Conservation (phyloP, 1,140 invertebrate species). For the Drosophila pectinifera region DNA sequence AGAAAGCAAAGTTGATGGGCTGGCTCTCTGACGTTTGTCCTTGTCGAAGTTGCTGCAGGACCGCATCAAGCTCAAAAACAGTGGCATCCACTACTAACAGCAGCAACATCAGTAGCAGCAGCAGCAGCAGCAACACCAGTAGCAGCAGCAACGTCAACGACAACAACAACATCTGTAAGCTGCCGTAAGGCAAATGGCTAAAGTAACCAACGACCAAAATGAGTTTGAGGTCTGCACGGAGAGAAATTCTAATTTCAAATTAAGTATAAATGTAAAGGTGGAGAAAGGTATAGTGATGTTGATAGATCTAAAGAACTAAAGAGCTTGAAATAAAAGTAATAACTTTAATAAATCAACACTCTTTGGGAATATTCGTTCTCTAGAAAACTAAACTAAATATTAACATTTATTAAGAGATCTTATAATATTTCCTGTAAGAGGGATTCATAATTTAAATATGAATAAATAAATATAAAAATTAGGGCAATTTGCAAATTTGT, state of each 20-base stretch:
- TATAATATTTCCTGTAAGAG: no score
- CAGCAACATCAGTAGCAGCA: constrained; percentile 10
- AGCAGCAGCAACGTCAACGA: constrained; percentile 25
- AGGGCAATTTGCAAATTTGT: no score
- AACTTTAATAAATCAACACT: no score
- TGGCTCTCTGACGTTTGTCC: constrained; percentile 55
- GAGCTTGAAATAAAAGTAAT: not conserved
- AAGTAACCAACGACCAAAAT: constrained; percentile 77
- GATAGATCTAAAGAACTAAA: no score
- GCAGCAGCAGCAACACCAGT: constrained; percentile 17
- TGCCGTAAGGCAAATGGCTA: constrained; percentile 76
- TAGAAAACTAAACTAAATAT: no score
- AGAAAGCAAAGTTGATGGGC: constrained; percentile 76
- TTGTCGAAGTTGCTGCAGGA: constrained; percentile 57
- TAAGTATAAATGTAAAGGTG: no score
- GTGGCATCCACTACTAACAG: constrained; percentile 38
- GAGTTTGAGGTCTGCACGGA: constrained; percentile 64
- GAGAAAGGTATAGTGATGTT: not conserved
- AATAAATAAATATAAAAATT: no score
- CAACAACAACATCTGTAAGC: constrained; percentile 43
- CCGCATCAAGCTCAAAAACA: constrained; percentile 53
- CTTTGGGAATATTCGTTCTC: no score
- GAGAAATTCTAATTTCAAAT: constrained; percentile 1
- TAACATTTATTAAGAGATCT: no score
- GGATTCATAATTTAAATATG: no score